Evolutionary conservation across 2,888 invertebrate species (phyloP).

Genomic region (Cyaniris semiargus): DNA sequence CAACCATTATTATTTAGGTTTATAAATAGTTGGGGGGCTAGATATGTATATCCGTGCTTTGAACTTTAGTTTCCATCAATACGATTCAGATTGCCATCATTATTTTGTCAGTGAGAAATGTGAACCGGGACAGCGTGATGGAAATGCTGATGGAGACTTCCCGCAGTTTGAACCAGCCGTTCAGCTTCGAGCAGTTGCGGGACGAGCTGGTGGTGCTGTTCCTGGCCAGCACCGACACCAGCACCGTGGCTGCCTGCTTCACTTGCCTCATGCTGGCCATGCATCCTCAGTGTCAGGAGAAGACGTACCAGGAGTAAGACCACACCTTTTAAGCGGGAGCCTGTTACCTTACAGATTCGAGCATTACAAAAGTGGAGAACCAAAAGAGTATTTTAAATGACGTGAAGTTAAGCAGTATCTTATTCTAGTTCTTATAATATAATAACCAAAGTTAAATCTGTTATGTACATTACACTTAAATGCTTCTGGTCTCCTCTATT

Average conservation of each 20-base stretch:
- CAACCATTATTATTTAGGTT: no score
- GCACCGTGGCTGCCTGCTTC: constrained; percentile 4
- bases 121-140: background rate
- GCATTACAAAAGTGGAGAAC: no score
- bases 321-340: no score
- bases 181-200: constrained; percentile 4
- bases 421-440: no score
- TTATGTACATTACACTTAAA: no score
- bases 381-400: no score
- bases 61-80: no score
- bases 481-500: background rate
- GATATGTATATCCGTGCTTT: no score
- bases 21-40: no score
- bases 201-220: constrained; percentile 14
- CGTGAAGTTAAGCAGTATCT: no score
- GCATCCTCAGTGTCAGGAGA: constrained; percentile 12
- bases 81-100: background rate
- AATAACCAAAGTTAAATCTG: no score
- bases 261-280: constrained; percentile 12
- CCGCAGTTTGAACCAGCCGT: background rate
- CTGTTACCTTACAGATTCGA: no score
- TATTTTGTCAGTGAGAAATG: background rate
- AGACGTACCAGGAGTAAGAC: background rate
- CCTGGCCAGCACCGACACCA: constrained; percentile 8
- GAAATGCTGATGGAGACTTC: constrained; percentile 24